These are phyloP conservation scores for Alentia gelatinosa DNA, from an alignment of 2,888 invertebrate species.

Conservation along the genomic window DNA sequence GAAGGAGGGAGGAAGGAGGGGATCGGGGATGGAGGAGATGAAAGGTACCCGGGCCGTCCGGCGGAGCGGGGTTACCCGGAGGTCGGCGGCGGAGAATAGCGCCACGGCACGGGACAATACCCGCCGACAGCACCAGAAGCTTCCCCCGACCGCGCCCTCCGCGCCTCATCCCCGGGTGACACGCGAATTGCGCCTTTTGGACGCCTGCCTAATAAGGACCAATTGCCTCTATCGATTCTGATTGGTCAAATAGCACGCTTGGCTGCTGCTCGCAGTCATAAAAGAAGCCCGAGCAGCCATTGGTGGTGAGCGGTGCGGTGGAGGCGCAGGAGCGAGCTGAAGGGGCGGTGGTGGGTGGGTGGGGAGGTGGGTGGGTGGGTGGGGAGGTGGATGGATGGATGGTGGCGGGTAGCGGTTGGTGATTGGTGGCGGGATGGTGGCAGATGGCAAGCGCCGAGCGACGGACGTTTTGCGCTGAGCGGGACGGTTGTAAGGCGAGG, in stretches of 20 bases:
- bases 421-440: no score
- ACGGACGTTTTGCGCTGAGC: no score
- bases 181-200: constrained; percentile 22
- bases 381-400: background rate
- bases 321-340: background rate
- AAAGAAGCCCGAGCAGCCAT: background rate
- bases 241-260: constrained; percentile 22
- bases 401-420: no score
- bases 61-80: background rate
- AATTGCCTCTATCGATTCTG: constrained; percentile 22
- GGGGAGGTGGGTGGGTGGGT: background rate
- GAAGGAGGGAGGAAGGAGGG: no score
- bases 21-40: no score
- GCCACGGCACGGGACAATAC: background rate
- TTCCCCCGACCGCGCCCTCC: background rate
- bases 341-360: no score
- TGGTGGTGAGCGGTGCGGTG: background rate
- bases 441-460: no score
- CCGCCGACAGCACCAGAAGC: background rate
- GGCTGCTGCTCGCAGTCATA: background rate
- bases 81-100: background rate
- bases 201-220: constrained; percentile 17
- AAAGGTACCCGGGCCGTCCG: no score
- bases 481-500: no score
- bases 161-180: background rate